These are phyloP conservation scores for Apamea epomidion DNA, from an alignment of 2,888 invertebrate genomes.

Conservation along the genomic window DNA sequence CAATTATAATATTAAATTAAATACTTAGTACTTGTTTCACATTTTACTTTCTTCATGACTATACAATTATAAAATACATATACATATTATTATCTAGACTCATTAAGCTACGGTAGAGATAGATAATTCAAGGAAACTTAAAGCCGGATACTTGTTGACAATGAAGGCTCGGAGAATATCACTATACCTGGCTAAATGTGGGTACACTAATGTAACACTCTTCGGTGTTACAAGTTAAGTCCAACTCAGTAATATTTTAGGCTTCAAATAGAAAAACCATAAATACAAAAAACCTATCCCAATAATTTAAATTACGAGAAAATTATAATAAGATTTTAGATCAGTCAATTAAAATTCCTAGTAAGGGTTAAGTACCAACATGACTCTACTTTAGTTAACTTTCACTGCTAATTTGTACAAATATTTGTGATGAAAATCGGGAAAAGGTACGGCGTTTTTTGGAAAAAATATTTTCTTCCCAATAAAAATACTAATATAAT, in stretches of 20 bases:
- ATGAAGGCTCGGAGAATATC: background rate
- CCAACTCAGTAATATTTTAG: background rate
- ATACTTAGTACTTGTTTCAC: background rate
- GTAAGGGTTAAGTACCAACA: too few relatives aligned
- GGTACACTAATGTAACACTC: background rate
- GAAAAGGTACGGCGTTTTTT: background rate
- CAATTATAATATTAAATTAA: background rate
- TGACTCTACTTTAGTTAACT: too few relatives aligned
- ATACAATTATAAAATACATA: background rate
- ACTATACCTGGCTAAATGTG: background rate
- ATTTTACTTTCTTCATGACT: background rate
- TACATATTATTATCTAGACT: too few relatives aligned
- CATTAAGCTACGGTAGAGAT: background rate
- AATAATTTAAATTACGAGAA: background rate
- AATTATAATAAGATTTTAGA: background rate
- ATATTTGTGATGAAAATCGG: background rate
- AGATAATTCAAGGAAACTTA: background rate
- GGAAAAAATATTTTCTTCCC: too few relatives aligned
- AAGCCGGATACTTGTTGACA: background rate
- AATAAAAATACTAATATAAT: too few relatives aligned
- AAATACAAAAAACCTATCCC: background rate
- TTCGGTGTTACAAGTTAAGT: background rate
- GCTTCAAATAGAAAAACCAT: background rate
- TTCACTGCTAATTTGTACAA: background rate
- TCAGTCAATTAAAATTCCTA: background rate